Base-by-base conservation (phyloP, 1,140 invertebrate species). In the Zaprionus africanus region DNA sequence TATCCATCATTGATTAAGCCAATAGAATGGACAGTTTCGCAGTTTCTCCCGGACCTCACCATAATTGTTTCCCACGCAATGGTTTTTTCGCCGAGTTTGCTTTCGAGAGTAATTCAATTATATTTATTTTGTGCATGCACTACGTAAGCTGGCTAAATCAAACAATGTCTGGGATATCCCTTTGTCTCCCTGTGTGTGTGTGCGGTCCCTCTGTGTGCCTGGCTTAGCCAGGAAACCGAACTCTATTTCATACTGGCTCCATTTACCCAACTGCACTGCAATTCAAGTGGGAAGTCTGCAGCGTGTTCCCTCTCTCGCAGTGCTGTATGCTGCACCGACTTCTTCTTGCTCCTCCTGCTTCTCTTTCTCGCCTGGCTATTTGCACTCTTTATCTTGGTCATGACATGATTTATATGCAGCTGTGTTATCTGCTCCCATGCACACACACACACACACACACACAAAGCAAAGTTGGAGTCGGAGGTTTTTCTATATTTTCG, bases 331-430 rank as follows among this genome's bases (percentile, higher is more conserved):
- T 38, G 36, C 36, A 38, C 28, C 51, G 13, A 13, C 43, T 38
- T 54, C 65, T 51, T 36, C n/a, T n/a, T n/a, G n/a, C n/a, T 82
- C 57, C 57, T 34, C 13, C 19, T 13, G 41, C 34, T 49, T 17
- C 60, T 34, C 28, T 28, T 36, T 22, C 46, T 68, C 59, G 36
- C 17, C 51, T 72, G 81, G 67, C 69, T 85, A 84, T 90, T 85
- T 81, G 80, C 72, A 78, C 67, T 84, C 81, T 81, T 82, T 85
- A 82, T 88, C 85, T 88, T 69, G 85, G 78, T 72, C 79, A 71
- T 76, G 85, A 79, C 85, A 88, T 88, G 84, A 88, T 88, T 90
- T 88, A 88, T 88, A 74, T 84, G 81, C 85, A 90, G 66, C 72
- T 78, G 80, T 77, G 76, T 88, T 88, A 88, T 90, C 85, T 88